These are phyloP conservation scores for Picathartes gymnocephalus DNA, from an alignment of 2,113 vertebrate genomes.

Conservation along the genomic window DNA sequence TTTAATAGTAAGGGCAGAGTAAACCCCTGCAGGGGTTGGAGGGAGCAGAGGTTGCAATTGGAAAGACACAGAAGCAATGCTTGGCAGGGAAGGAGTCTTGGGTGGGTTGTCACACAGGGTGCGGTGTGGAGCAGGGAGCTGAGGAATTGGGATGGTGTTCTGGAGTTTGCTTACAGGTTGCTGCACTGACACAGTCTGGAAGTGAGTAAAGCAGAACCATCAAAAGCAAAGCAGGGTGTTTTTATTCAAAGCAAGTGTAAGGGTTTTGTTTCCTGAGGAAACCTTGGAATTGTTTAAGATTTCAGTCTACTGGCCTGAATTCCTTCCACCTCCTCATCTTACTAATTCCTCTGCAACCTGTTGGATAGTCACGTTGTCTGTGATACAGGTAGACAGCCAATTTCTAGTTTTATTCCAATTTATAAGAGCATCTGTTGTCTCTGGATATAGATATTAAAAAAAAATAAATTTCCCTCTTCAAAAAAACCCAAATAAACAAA, in stretches of 20 bases:
- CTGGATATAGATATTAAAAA: background rate
- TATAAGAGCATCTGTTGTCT: background rate
- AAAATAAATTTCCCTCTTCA: background rate
- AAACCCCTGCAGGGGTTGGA: background rate
- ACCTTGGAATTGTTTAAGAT: background rate
- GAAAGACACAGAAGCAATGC: background rate
- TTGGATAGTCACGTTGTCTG: background rate
- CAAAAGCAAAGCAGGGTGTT: background rate
- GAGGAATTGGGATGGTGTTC: background rate
- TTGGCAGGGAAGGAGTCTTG: background rate
- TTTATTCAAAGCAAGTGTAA: background rate
- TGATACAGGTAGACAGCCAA: background rate
- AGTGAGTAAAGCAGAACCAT: background rate
- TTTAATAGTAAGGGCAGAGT: background rate
- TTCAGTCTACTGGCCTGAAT: background rate
- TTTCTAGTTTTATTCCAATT: background rate
- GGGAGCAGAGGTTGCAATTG: rapidly evolving
- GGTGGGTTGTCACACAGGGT: rapidly evolving
- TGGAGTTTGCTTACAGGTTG: background rate
- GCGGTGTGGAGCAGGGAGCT: background rate
- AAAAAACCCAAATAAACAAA: background rate
- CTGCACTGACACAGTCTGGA: background rate
- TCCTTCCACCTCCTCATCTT: background rate
- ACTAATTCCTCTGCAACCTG: background rate
- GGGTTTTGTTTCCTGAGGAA: background rate